Base-by-base conservation (phyloP, 2,888 invertebrate species). In the Eilema griseolum region DNA sequence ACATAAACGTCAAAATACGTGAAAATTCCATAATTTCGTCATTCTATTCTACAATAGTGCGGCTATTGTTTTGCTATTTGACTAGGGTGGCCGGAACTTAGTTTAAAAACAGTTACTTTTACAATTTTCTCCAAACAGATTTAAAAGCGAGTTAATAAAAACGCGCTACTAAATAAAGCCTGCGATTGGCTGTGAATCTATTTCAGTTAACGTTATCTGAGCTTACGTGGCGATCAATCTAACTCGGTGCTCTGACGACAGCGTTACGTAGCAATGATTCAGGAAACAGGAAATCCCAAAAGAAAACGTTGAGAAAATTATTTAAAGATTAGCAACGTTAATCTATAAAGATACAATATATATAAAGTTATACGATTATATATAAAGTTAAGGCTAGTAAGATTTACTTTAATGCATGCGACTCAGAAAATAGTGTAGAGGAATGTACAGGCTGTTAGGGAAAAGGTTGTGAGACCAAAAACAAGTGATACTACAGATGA, bases 191-290 rank as follows among this genome's bases (percentile, higher is more conserved):
- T 52, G 52, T n/a, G n/a, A n/a, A 52, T 52, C n/a, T 52, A 52
- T 52, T n/a, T 52, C 20, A 52, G 52, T 52, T 52, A 52, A 52
- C 52, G 52, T n/a, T 52, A 52, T 52, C 52, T n/a, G 8, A 10
- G 52, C n/a, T 52, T n/a, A 52, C n/a, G 52, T n/a, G n/a, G n/a
- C n/a, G 52, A 52, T 52, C 52, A 52, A 52, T 52, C 52, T 52
- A 46, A 52, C n/a, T 52, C n/a, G 52, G 52, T 7, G 52, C 52
- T 52, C 52, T 52, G 52, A 52, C 52, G 52, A 46, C 5, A 52
- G 20, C 52, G 52, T n/a, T 52, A 8, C 20, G 7, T 52, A 2
- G 52, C 52, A 52, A 52, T n/a, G 8, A 52, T 52, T n/a, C n/a
- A 10, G 10, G n/a, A n/a, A n/a, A 52, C 20, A 52, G 5, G 52